phyloP scores from a whole-genome alignment of 1,140 invertebrate genomes.

The Linepithema humile region DNA sequence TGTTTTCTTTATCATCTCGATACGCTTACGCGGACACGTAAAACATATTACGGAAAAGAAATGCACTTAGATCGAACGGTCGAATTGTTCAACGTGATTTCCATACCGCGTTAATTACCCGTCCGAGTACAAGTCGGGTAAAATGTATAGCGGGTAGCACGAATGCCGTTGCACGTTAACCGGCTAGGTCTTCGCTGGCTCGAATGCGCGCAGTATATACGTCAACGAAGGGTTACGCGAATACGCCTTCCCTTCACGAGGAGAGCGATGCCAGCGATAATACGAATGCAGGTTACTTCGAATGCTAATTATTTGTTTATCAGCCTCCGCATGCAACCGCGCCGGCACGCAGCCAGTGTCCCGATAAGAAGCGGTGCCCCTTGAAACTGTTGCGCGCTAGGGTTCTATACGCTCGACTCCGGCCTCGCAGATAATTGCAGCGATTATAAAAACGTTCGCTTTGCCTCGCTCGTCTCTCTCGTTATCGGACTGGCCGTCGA shows the following conservation, averaged over 20 bases:
- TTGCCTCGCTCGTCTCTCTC: slow-evolving; percentile 58
- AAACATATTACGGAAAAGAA: slow-evolving; percentile 15
- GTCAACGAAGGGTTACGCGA: slow-evolving; percentile 39
- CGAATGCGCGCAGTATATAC: background rate
- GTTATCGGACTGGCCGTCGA: slow-evolving; percentile 23
- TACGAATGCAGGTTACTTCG: slow-evolving; percentile 70
- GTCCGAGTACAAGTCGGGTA: slow-evolving; percentile 8
- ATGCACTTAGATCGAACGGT: slow-evolving; percentile 23
- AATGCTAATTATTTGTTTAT: slow-evolving; percentile 83
- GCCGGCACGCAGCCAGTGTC: slow-evolving; percentile 51
- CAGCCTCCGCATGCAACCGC: slow-evolving; percentile 71
- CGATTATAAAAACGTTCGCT: slow-evolving; percentile 61
- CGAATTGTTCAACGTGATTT: slow-evolving; percentile 45
- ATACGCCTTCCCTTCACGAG: background rate
- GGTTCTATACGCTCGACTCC: slow-evolving; percentile 25
- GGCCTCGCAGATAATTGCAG: slow-evolving; percentile 61
- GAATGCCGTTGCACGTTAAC: slow-evolving; percentile 46
- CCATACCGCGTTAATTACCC: slow-evolving; percentile 41
- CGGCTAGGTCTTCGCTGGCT: background rate
- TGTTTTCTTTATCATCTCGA: slow-evolving; percentile 29
- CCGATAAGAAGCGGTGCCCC: slow-evolving; percentile 65
- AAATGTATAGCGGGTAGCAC: slow-evolving; percentile 12
- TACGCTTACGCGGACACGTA: slow-evolving; percentile 13
- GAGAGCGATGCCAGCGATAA: slow-evolving; percentile 60
- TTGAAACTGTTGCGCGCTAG: slow-evolving; percentile 6